These are phyloP conservation scores for Pyrocephalus nanus DNA, from an alignment of 2,797 vertebrate species.

Conservation along the genomic window DNA sequence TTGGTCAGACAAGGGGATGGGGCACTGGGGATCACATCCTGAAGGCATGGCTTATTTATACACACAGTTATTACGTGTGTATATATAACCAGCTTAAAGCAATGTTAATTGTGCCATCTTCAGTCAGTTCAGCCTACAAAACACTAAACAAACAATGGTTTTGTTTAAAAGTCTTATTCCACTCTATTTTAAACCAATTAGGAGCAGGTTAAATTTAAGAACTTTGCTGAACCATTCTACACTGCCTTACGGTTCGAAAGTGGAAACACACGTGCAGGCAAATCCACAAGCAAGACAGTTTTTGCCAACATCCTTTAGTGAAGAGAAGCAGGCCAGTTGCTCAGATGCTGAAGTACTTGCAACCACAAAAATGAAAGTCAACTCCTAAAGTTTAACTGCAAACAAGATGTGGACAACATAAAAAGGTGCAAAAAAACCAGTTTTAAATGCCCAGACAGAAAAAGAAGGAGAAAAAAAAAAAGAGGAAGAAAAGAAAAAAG, in stretches of 20 bases:
- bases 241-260: neutral
- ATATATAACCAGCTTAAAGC: neutral
- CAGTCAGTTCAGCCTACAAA: neutral
- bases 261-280: neutral
- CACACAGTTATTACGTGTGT: neutral
- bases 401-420: neutral
- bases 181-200: conserved; percentile 8
- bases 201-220: neutral
- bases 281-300: neutral
- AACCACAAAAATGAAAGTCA: neutral
- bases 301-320: neutral
- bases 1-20: neutral
- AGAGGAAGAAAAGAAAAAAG: neutral
- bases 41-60: neutral
- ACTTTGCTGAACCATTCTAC: neutral
- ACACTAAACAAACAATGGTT: neutral
- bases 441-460: neutral
- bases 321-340: neutral
- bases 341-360: neutral
- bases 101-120: neutral
- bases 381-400: neutral
- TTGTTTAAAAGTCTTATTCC: neutral
- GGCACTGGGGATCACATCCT: neutral
- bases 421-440: neutral
- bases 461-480: neutral